Base-by-base conservation (phyloP, 2,113 vertebrate species). In the Zonotrichia leucophrys region DNA sequence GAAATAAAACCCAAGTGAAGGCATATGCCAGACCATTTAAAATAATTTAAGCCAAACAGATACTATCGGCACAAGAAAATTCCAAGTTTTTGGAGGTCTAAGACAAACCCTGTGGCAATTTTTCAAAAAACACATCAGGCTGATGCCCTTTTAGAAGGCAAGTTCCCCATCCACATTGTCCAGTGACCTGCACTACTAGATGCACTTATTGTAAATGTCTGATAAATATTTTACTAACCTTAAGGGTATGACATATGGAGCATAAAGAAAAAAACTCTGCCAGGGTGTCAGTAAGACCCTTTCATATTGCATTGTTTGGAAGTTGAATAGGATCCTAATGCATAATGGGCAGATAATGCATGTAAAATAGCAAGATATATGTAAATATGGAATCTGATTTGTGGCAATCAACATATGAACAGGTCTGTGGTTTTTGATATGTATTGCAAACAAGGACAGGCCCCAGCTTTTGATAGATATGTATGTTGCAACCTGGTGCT, bases 161-260 rank as follows among this genome's bases (percentile, higher is more conserved):
- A 59, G 58, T 64, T 94, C 12, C 23, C 44, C 9, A 1, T 85
- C 35, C 44, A 11, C 80, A n/a, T 70, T 37, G 47, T 73, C 79
- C 89, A 62, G 53, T 81, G 92, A 97, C 87, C 91, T 95, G 69
- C 47, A 59, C 24, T 60, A 83, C 58, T 74, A 86, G 90, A 86
- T 75, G 67, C 84, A 52, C 73, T 90, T 70, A 68, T 47, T 35
- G 1, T 92, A 94, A 96, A 96, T 88, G 92, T 66, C 86, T 96
- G 91, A 96, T 97, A 97, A 96, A 95, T 97, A 95, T 97, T 97
- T 97, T 93, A 97, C 92, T 87, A 93, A 96, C 90, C 94, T 95
- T 85, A 97, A 96, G 87, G 87, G 82, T 73, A 94, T 93, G 91
- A 89, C 94, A 95, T 96, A 95, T 95, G 96, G 94, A 58, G 64